A percentile compares a stretch with the other conserved stretches of the same genome.
Evolutionary conservation across 37 sponge, comb jelly and placozoan species (phyloP).

Genomic region (Oopsacas minuta): DNA sequence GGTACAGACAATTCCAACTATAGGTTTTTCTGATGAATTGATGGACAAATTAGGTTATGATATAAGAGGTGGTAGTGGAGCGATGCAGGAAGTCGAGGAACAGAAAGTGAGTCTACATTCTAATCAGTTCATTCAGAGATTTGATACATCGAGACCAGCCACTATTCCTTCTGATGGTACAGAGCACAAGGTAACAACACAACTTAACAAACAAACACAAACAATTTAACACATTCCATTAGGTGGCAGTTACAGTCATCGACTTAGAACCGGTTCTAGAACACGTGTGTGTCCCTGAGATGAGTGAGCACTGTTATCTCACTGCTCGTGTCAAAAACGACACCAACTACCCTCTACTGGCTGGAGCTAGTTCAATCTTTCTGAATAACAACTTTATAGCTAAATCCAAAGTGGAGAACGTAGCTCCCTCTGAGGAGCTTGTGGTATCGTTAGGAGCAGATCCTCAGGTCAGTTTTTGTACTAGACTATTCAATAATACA

Average conservation of each 20-base stretch:
- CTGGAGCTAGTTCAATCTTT: neutral
- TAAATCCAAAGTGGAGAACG: neutral
- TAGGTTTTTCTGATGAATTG: neutral
- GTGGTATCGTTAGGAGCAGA: neutral
- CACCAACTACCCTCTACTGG: neutral
- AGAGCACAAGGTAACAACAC: neutral
- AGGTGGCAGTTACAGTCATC: slow-evolving; percentile 11
- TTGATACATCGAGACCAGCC: neutral
- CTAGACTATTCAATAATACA: no score
- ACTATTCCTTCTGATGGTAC: slow-evolving; percentile 12
- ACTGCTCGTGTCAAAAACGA: slow-evolving; percentile 17
- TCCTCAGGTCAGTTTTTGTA: neutral
- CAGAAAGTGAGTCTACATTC: slow-evolving; percentile 2
- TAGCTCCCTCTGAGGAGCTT: neutral
- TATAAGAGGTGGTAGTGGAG: neutral
- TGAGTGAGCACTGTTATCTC: neutral
- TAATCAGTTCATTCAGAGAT: neutral
- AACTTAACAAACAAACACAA: neutral
- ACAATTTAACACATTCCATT: neutral
- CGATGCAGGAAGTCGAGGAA: neutral
- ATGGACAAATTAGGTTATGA: neutral
- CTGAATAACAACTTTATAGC: neutral
- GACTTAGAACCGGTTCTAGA: neutral
- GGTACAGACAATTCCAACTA: neutral
- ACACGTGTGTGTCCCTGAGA: slow-evolving; percentile 18